phyloP scores from a whole-genome alignment of 1,140 invertebrate species.

The Conopomorpha cramerella region DNA sequence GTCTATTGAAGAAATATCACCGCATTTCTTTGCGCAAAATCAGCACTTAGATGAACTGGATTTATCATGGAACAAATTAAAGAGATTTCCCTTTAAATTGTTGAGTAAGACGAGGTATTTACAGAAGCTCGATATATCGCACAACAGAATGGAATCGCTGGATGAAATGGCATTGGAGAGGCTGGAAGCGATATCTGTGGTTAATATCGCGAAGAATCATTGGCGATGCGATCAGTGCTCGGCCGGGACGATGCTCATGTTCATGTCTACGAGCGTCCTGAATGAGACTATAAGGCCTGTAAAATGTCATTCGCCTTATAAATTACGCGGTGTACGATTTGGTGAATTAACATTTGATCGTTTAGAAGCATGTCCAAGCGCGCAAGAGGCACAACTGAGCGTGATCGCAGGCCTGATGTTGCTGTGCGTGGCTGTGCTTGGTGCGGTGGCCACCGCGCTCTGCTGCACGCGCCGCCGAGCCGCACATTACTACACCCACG shows the following conservation, averaged over 20 bases:
- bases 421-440: constrained; percentile 55
- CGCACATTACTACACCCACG: constrained; percentile 75
- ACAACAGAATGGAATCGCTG: constrained; percentile 65
- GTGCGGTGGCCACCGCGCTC: constrained; percentile 54
- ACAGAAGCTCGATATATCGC: constrained; percentile 65
- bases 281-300: constrained; percentile 53
- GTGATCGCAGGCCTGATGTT: constrained; percentile 63
- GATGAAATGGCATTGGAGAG: constrained; percentile 60
- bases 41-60: constrained; percentile 45
- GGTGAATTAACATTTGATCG: constrained; percentile 44
- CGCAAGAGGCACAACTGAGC: constrained; percentile 60
- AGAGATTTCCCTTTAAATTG: constrained; percentile 58
- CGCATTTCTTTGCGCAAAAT: constrained; percentile 54
- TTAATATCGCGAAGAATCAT: constrained; percentile 66
- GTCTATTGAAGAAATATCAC: constrained; percentile 52
- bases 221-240: constrained; percentile 73
- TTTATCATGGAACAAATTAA: constrained; percentile 64
- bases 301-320: constrained; percentile 57
- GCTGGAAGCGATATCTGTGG: constrained; percentile 52
- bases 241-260: constrained; percentile 59
- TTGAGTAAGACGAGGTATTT: constrained; percentile 62
- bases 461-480: constrained; percentile 67
- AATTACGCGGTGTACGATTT: constrained; percentile 53
- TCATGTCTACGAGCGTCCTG: constrained; percentile 55
- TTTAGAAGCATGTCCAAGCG: constrained; percentile 59